Evolutionary conservation across 2,113 vertebrate genomes (phyloP), one percentile per base, ranked within the genome.

Genomic region (Anser cygnoides): DNA sequence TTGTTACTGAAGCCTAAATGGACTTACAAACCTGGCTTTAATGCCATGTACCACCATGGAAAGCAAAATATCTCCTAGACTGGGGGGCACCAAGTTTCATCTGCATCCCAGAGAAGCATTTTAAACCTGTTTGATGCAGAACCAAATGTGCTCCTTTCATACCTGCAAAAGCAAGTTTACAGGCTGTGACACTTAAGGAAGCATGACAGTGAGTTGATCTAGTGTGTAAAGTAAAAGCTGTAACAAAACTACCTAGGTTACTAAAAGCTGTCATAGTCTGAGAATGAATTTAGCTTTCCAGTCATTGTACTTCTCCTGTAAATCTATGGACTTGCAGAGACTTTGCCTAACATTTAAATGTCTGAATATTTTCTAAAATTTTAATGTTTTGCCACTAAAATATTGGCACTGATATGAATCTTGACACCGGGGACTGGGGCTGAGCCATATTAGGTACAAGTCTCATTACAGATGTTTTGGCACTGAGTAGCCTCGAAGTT

Each of bases 21-120:
- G 21, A 54, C 61, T 85, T 93, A 62, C 33, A 65, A 82, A 75
- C 35, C 57, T 50, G n/a, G 2, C 10, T 46, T 1, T 63, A 58
- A 49, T 0, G 0, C 20, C 46, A 2, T 22, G 33, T 50, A 39
- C 19, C 13, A 33, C n/a, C 4, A 46, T 29, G 11, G 37, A 26
- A 89, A 72, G 83, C 4, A 61, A 22, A 67, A 23, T 18, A 43
- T 16, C 28, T 70, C 68, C 41, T 3, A 2, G 80, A 57, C 23
- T 46, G 3, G 3, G 1, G 23, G 26, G 6, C 17, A 35, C 11
- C 43, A 66, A 70, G 4, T 35, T 81, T 54, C 31, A 43, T 54
- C 29, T 49, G 84, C 50, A 67, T 31, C 18, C 14, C 57, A 74
- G 41, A 66, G 29, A 19, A 44, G 4, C 10, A 72, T 72, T 72